Evolutionary conservation across 2,113 vertebrate genomes (phyloP), one percentile per base, ranked within the genome.

Genomic region (Sitta europaea): DNA sequence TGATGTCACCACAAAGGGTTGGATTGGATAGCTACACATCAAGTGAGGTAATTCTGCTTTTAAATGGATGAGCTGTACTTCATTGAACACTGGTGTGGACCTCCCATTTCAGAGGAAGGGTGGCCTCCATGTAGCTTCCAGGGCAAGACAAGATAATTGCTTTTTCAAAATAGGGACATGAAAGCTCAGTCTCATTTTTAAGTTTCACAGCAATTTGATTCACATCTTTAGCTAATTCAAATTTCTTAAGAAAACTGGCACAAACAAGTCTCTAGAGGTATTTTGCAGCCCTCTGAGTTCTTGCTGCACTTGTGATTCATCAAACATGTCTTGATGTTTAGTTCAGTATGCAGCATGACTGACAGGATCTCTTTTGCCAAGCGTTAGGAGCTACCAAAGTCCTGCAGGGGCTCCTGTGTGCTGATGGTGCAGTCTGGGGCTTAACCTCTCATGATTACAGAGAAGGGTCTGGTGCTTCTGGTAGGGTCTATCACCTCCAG

Each of bases 391-490:
- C 22, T 89, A 59, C 59, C 47, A 10, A 65, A 55, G 36, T 76
- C 59, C 68, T 54, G n/a, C 21, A 36, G 51, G 47, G 40, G 6
- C 43, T 92, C 1, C 0, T 13, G 0, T n/a, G 36, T 71, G 59
- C 53, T 5, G 5, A 28, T 3, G 0, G 0, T 45, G 29, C 28
- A 36, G 31, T 45, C 23, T 42, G 21, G 19, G 13, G 10, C 66
- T 82, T 38, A 72, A 4, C 7, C 21, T 48, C 33, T 66, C 25
- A 8, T 4, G 27, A n/a, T 62, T 50, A 24, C 8, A 50, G 27
- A 29, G 53, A 3, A 28, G 5, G 23, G 45, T 23, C n/a, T 0
- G 0, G 27, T 59, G 12, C 33, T 68, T 14, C 33, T 62, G 33
- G 43, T 8, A 3, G 35, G 9, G 38, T 31, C 42, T 74, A 9